Evolutionary conservation across 2,797 vertebrate genomes (phyloP).

Genomic region (Halcyon leucocephala): DNA sequence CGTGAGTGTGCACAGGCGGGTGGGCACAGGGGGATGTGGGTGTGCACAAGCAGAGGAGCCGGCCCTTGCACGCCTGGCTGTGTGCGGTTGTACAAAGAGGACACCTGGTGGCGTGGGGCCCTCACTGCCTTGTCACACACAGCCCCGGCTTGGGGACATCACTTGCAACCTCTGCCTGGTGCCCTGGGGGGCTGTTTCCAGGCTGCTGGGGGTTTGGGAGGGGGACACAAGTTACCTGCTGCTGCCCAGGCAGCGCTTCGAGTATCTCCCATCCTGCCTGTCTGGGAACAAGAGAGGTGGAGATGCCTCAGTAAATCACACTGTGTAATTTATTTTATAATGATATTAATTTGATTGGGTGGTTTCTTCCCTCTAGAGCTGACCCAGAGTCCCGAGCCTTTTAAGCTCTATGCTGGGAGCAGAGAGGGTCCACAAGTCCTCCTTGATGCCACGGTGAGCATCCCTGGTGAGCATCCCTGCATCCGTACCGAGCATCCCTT

Average conservation of each 20-base stretch:
- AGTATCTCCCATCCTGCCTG: not conserved
- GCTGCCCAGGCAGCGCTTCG: not conserved
- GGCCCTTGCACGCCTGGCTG: not conserved
- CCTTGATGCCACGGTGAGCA: not conserved
- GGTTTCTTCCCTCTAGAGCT: not conserved
- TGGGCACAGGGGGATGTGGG: too few species aligned
- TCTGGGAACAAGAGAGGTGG: not conserved
- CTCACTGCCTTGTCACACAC: not conserved
- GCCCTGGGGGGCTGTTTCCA: too few species aligned
- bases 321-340: not conserved
- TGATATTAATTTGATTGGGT: not conserved
- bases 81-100: not conserved
- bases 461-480: not conserved
- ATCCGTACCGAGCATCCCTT: not conserved
- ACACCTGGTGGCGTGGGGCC: not conserved
- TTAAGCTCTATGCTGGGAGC: not conserved
- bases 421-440: not conserved
- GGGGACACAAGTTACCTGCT: not conserved
- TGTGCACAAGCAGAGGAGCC: not conserved
- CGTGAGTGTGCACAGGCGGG: not conserved
- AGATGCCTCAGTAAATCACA: accelerated
- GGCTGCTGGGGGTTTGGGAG: not conserved
- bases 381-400: not conserved
- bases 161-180: not conserved
- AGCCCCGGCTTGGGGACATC: not conserved